phyloP scores from a whole-genome alignment of 1,140 invertebrate species.

The Ruditapes philippinarum region DNA sequence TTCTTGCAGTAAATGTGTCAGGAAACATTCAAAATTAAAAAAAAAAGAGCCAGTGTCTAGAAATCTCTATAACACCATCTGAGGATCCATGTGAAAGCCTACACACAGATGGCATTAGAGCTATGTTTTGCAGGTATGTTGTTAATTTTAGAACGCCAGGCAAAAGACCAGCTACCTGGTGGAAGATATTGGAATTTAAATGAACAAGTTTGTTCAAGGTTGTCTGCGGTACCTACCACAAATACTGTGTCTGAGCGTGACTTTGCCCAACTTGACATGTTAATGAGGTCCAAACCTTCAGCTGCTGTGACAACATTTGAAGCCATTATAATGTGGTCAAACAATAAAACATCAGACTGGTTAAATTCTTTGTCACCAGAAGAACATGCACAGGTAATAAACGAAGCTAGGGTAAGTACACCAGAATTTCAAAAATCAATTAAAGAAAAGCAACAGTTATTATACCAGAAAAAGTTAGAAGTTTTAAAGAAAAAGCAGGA shows the following conservation, averaged over 20 bases:
- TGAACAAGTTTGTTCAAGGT: too few species aligned
- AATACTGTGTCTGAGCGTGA: background rate
- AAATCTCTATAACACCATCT: background rate
- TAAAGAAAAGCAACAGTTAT: too few species aligned
- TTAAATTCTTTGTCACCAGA: background rate
- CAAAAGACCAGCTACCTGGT: constrained; percentile 3
- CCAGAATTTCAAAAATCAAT: too few species aligned
- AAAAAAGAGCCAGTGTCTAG: background rate
- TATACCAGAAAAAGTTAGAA: too few species aligned
- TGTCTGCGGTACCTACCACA: background rate
- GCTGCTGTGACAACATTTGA: background rate
- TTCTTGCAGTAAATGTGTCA: background rate
- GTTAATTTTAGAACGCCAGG: background rate
- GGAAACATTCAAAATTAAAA: background rate
- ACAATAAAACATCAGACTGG: background rate
- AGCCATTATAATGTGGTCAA: background rate
- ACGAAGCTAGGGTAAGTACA: too few species aligned
- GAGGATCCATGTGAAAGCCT: background rate
- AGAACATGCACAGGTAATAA: background rate
- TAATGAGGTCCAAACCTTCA: background rate
- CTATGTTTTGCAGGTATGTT: background rate
- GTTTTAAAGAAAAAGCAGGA: too few species aligned
- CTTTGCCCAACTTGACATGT: background rate
- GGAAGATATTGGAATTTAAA: background rate
- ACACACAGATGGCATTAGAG: constrained; percentile 7